Evolutionary conservation across 2,113 vertebrate genomes (phyloP).

Genomic region (Lucifuga dentata): DNA sequence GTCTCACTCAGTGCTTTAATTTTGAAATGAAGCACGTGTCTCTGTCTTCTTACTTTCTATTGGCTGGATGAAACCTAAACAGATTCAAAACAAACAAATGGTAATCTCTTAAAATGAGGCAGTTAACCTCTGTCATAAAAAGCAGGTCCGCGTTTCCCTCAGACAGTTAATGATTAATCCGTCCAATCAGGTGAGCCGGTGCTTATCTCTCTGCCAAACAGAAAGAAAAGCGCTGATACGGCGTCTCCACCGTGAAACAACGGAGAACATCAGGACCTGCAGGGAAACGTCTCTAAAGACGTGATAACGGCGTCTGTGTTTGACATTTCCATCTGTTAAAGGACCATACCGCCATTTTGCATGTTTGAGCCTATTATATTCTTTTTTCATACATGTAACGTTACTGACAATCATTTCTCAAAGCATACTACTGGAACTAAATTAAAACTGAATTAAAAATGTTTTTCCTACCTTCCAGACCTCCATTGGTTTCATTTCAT

Average conservation of each 20-base stretch:
- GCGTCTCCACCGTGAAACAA: not conserved
- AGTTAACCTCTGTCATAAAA: conserved; percentile 33
- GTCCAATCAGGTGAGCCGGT: not conserved
- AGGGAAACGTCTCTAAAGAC: not conserved
- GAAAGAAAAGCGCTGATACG: not conserved
- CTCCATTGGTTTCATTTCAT: too few species aligned
- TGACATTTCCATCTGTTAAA: not conserved
- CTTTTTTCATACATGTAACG: too few species aligned
- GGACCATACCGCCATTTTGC: too few species aligned
- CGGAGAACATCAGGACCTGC: not conserved
- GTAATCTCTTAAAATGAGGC: not conserved
- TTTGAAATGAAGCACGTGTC: not conserved
- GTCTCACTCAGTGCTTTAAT: conserved; percentile 1
- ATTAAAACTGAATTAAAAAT: too few species aligned
- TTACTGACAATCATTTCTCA: too few species aligned
- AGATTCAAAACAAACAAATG: conserved; percentile 10
- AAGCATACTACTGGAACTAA: too few species aligned
- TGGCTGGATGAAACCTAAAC: not conserved
- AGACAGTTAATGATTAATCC: conserved; percentile 53
- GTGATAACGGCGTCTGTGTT: not conserved
- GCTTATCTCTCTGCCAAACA: conserved; percentile 4
- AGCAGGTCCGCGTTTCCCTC: not conserved
- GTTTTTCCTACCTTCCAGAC: too few species aligned
- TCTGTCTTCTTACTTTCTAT: not conserved
- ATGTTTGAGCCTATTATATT: too few species aligned